Evolutionary conservation across 2,113 vertebrate genomes (phyloP), one percentile per base, ranked within the genome.

Genomic region (Aix galericulata): DNA sequence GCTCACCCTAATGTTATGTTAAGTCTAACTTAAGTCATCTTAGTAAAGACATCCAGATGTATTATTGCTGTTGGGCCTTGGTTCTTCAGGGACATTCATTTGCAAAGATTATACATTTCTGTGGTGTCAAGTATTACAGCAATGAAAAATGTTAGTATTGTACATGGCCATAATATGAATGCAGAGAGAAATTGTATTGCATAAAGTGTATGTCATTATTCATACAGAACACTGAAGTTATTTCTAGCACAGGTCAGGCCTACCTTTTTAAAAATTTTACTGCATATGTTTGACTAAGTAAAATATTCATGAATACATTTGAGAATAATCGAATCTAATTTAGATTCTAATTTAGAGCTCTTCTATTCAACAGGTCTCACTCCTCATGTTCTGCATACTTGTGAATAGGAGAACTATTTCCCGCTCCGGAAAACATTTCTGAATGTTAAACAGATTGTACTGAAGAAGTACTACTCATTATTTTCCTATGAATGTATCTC

Each of bases 281-380:
- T 89, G 63, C 1, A 0, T 82, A 90, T 13, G 1, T 92, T 96
- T 96, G 88, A 76, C 67, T 66, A 52, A 76, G 71, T 96, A 82
- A 97, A 96, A 96, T 84, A 97, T 95, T 96, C 92, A 96, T 96
- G 44, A 86, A 79, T 80, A 42, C 46, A 89, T 95, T 96, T 95
- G 92, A 94, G 94, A 94, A 92, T 95, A 94, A 94, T 92, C 3
- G 0, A 86, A 86, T 92, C 74, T 89, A 84, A 93, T 95, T 95
- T 92, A 86, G 64, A 64, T 72, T 94, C 60, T 72, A 75, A 92
- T 88, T 94, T 83, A 60, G 42, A 88, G 46, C 23, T 73, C 44
- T 86, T 86, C 83, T 91, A 31, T 88, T 96, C 92, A 94, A 96
- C 92, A 97, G 71, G 91, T 96, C 6, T 4, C 32, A 67, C 17